Evolutionary conservation across 2,797 vertebrate species (phyloP).

Genomic region (Varecia variegata): DNA sequence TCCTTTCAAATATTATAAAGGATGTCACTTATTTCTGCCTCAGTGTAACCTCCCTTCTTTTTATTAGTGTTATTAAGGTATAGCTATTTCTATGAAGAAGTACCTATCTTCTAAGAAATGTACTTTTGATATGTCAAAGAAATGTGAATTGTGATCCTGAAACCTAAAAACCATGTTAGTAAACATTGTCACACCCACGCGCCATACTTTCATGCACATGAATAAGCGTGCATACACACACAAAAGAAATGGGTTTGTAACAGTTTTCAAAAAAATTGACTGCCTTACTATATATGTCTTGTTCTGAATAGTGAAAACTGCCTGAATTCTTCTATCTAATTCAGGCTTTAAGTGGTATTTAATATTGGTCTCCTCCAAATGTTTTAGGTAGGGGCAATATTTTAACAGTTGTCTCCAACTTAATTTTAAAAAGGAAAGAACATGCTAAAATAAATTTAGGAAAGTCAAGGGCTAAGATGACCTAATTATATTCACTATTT

Average conservation of each 20-base stretch:
- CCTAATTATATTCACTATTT: background rate
- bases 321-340: background rate
- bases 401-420: background rate
- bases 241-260: background rate
- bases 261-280: background rate
- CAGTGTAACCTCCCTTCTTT: background rate
- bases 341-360: background rate
- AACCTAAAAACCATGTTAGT: background rate
- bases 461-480: background rate
- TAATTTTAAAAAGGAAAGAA: background rate
- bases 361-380: background rate
- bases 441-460: background rate
- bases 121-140: background rate
- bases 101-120: background rate
- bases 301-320: background rate
- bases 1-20: constrained; percentile 57
- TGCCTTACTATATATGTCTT: background rate
- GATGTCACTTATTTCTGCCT: constrained; percentile 50
- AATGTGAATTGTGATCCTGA: background rate
- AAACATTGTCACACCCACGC: background rate
- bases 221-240: rapidly evolving
- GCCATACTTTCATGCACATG: background rate
- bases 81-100: background rate
- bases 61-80: constrained; percentile 30
- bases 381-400: background rate